Percentiles rank a stretch among this genome's conserved stretches.
These are phyloP conservation scores for Acromyrmex heyeri DNA, from an alignment of 1,140 invertebrate species.

Conservation along the genomic window DNA sequence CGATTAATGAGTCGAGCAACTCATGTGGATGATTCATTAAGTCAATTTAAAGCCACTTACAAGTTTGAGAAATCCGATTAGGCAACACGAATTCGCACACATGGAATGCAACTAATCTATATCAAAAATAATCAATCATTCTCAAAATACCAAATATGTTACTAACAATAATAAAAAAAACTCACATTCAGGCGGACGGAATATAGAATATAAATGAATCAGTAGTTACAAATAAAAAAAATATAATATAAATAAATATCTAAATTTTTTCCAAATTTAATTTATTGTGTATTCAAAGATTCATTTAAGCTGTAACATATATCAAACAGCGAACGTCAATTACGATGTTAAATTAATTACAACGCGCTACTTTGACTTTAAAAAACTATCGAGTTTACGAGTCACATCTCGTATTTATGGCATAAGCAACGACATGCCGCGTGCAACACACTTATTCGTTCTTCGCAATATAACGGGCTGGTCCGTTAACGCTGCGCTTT, in stretches of 20 bases:
- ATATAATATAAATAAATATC: no score
- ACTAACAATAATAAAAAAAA: not conserved
- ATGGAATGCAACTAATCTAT: not conserved
- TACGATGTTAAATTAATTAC: conserved; percentile 3
- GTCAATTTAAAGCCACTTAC: not conserved
- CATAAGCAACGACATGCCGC: conserved; percentile 18
- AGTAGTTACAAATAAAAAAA: not conserved
- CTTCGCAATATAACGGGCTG: conserved; percentile 58
- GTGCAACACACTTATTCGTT: conserved; percentile 43
- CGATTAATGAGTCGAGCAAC: not conserved
- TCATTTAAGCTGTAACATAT: not conserved
- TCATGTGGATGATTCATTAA: conserved; percentile 28
- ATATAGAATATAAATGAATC: not conserved
- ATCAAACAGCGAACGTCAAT: not conserved
- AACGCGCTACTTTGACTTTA: not conserved
- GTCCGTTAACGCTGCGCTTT: conserved; percentile 71
- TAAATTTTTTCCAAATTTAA: no score
- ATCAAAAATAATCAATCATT: not conserved
- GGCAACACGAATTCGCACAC: not conserved
- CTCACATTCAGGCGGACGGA: not conserved
- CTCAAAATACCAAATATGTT: not conserved
- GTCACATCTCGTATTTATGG: conserved; percentile 44
- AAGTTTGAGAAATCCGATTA: not conserved
- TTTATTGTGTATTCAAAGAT: no score
- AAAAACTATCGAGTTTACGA: conserved; percentile 10